Base-by-base conservation (phyloP, 2,888 invertebrate species). In the Leptinotarsa rubiginosa region DNA sequence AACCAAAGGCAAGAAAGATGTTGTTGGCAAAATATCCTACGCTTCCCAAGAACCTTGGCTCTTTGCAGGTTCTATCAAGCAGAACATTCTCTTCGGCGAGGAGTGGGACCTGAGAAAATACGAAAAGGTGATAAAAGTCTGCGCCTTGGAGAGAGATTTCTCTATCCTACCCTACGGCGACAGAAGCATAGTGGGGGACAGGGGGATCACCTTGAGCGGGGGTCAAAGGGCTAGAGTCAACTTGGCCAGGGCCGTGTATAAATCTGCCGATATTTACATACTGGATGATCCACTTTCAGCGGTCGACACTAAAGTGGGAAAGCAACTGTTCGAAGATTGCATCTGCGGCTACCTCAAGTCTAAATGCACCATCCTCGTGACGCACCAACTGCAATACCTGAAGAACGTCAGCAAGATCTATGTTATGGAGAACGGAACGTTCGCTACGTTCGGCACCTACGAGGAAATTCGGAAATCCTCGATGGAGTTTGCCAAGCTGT, bases 1-100 rank as follows among this genome's bases (percentile, higher is more conserved):
- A 5, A 86, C 88, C 0, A 86, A 88, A 47, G 95, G 96, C 0
- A 88, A 88, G 0, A 84, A 94, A 67, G 86, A 89, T 2, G 86
- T 94, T 18, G 89, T 90, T 1, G 95, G 95, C 4, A 88, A 87
- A 2, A 83, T 93, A n/a, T 89, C 92, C 0, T 96, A 94, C 84
- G 93, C 93, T 1, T 91, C 94, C 66, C 95, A 96, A 87, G 93
- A 95, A 81, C 92, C 96, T 0, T 96, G 96, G 96, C 86, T 93
- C 1, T 93, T 93, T 80, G 90, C 91, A 0, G 92, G 91, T 1
- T 92, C 93, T 1, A 90, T 96, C 2, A 89, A 92, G 62, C 93
- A 95, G 82, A 96, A 96, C 84, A 94, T 96, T 75, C 87, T 95
- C 15, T 96, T 96, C 85, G 96, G 95, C 0, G 89, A 91, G 78